Evolutionary conservation across 2,888 invertebrate species (phyloP).

Genomic region (Galerucella nymphaeae): DNA sequence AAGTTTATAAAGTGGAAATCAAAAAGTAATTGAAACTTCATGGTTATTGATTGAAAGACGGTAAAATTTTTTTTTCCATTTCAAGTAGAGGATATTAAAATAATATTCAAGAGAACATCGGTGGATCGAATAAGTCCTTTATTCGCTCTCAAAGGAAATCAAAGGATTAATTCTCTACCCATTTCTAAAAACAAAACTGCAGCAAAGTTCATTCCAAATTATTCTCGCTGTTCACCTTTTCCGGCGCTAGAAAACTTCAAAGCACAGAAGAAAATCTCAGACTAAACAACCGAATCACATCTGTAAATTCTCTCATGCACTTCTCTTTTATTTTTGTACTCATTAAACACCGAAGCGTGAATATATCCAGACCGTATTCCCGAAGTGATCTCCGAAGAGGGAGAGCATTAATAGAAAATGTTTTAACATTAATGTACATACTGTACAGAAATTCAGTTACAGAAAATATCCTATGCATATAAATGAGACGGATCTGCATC

Average conservation of each 20-base stretch:
- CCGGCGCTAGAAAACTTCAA: conserved; percentile 8
- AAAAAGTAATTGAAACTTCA: too few species aligned
- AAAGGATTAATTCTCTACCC: background rate
- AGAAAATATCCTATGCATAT: conserved; percentile 57
- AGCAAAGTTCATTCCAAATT: conserved; percentile 4
- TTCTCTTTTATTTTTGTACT: conserved; percentile 27
- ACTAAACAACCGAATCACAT: conserved; percentile 27
- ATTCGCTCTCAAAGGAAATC: background rate
- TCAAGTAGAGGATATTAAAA: background rate
- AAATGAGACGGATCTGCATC: conserved; percentile 51
- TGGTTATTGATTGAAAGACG: too few species aligned
- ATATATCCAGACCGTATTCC: conserved; percentile 28
- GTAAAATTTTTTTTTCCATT: too few species aligned
- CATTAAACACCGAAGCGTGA: conserved; percentile 30
- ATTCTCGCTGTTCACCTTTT: background rate
- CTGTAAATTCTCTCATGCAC: conserved; percentile 29
- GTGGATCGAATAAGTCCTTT: background rate
- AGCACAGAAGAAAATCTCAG: conserved; percentile 14
- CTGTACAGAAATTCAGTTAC: conserved; percentile 49
- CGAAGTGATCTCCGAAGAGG: conserved; percentile 26
- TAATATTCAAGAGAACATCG: background rate
- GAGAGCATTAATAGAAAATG: conserved; percentile 41
- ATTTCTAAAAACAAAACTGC: conserved; percentile 1
- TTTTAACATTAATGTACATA: conserved; percentile 48
- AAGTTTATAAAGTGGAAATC: too few species aligned